Base-by-base conservation (phyloP, 2,888 invertebrate species). In the Drosophila paranaensis region DNA sequence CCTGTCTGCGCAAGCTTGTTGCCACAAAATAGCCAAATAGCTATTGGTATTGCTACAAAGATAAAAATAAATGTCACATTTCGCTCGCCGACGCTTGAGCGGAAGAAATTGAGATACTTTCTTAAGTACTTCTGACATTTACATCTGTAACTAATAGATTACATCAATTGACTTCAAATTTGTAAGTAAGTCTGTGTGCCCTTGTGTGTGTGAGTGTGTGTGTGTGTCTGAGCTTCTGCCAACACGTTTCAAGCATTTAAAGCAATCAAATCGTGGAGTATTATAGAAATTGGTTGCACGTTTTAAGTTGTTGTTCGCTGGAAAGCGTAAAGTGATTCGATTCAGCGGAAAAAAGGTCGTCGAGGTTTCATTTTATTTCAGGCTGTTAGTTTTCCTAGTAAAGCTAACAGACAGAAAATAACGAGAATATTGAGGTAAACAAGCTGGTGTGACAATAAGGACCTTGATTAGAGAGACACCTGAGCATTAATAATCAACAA, bases 41-140 rank as follows among this genome's bases (percentile, higher is more conserved):
- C 62, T 74, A 63, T 70, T 64, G 62, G 79, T 66, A 71, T 71
- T 74, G 70, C 60, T 35, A 30, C 60, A 63, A 48, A 65, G 63
- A 64, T 64, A 72, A 55, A 60, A 64, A 69, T 61, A 62, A 71
- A 71, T 70, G 70, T 62, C 62, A 70, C 62, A 62, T 57, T 61
- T 46, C 20, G 48, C 48, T 39, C 58, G 46, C 43, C 43, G 37
- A 43, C 37, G 43, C 40, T 40, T 16, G 51, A 53, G 54, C 46
- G 45, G 46, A 56, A 70, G 61, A 77, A 78, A 77, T 78, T 77
- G 62, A 66, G 74, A 62, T 70, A 57, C 64, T 73, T 69, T 58
- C 37, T 16, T 46, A 74, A 78, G 70, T 70, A 66, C 74, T 70
- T 65, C 33, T 70, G 76, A 65, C 76, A 78, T 69, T 70, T 74